Base-by-base conservation (phyloP, 2,888 invertebrate species). In the Invenusta paracnida region DNA sequence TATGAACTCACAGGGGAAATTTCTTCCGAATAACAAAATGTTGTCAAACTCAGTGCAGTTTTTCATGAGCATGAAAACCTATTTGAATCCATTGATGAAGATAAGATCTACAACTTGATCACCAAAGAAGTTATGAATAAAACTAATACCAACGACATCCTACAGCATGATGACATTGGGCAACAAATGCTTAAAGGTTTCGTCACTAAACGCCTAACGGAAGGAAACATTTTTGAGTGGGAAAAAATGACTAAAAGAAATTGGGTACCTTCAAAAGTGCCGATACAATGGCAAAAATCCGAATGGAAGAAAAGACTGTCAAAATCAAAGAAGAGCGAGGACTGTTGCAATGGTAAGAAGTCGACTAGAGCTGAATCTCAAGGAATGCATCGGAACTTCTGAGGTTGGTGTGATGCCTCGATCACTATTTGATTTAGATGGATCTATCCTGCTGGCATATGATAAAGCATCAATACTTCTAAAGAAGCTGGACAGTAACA, bases 131-230 rank as follows among this genome's bases (percentile, higher is more conserved):
- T 86, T 2, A 73, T 73, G 25, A 73, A 73, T 73, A 5, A 73
- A 13, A 73, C 73, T 73, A n/a, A 73, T 73, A 73, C 73, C 73
- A 73, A 73, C 27, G 73, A 86, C 86, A 86, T 86, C 85, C 48
- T 86, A 29, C 28, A 29, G 28, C 86, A 67, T 86, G 86, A 86
- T 67, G 86, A 86, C 67, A 86, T 86, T 13, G 86, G 85, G 27
- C 86, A 86, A 86, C 86, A 86, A 29, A 86, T 86, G 86, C 67
- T 86, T 86, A 85, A 86, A 86, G 86, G 66, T 67, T 86, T 86
- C 27, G 86, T 86, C 86, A 86, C 82, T 13, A 86, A 86, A 86
- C 48, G 17, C 48, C 48, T 48, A 48, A 48, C 48, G 17, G 48
- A 48, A 48, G 48, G 48, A 48, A 48, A 48, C 5, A 5, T 48